Evolutionary conservation across 1,140 invertebrate genomes (phyloP).

Genomic region (Macrosteles quadrilineatus): DNA sequence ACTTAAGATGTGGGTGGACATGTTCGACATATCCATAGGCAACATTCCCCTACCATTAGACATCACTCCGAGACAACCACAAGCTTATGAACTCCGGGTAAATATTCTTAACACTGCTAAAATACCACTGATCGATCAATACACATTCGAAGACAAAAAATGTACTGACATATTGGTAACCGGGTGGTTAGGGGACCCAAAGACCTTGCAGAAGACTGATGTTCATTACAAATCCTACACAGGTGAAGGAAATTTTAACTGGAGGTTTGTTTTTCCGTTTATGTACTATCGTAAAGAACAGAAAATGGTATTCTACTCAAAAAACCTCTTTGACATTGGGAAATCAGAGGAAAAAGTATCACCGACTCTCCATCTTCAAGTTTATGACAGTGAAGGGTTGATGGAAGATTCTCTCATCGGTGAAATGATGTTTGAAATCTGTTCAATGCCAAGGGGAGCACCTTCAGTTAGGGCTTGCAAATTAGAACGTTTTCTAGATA

Average conservation of each 20-base stretch:
- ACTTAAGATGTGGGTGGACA: constrained; percentile 88
- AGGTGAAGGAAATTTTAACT: constrained; percentile 87
- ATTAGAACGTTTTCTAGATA: constrained; percentile 57
- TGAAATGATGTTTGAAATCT: constrained; percentile 43
- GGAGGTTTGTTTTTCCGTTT: constrained; percentile 85
- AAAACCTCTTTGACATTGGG: constrained; percentile 36
- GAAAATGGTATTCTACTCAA: constrained; percentile 60
- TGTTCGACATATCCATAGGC: constrained; percentile 68
- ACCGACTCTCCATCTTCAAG: constrained; percentile 53
- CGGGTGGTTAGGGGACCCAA: constrained; percentile 74
- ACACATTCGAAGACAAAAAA: constrained; percentile 76
- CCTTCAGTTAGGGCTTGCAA: constrained; percentile 59
- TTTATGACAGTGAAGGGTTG: constrained; percentile 75
- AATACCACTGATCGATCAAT: constrained; percentile 72
- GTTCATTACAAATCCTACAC: constrained; percentile 76
- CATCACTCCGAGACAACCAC: constrained; percentile 73
- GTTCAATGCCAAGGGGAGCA: constrained; percentile 49
- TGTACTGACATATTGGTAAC: constrained; percentile 86
- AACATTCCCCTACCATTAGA: constrained; percentile 67
- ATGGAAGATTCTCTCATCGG: constrained; percentile 79
- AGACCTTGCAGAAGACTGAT: constrained; percentile 77
- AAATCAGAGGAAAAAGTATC: constrained; percentile 52
- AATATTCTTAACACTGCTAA: constrained; percentile 80
- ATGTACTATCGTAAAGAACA: constrained; percentile 77
- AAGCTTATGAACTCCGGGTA: constrained; percentile 78